Percentiles rank a stretch among this genome's conserved stretches.
Conservation (phyloP, 2,888 invertebrate genomes). For the Eremobia ochroleuca region DNA sequence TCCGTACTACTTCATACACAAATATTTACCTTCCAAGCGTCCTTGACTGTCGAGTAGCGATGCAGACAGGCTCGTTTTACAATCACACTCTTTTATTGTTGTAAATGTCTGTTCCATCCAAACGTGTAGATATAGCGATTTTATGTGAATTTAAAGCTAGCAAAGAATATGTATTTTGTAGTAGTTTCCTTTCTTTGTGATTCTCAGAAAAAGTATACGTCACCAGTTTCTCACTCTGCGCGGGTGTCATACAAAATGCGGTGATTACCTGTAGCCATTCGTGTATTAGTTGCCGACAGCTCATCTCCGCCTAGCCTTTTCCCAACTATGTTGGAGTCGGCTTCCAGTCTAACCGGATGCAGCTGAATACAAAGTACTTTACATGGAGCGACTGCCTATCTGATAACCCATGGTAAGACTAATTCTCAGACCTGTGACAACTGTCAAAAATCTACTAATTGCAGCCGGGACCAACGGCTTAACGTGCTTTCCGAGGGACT, state of each 20-base stretch:
- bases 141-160: not conserved
- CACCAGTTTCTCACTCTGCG: not conserved
- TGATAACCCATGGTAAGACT: no score
- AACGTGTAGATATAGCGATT: not conserved
- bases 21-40: slow-evolving; percentile 37
- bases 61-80: slow-evolving; percentile 26
- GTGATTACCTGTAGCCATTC: no score
- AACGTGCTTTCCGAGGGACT: no score
- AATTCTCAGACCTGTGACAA: no score
- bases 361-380: no score
- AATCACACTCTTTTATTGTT: slow-evolving; percentile 16
- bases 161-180: not conserved
- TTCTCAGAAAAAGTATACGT: not conserved
- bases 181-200: not conserved
- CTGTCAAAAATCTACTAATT: no score
- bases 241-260: not conserved
- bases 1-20: slow-evolving; percentile 1
- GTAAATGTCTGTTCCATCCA: not conserved
- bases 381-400: no score
- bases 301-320: no score
- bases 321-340: no score
- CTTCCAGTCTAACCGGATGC: no score
- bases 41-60: slow-evolving; percentile 15
- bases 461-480: no score
- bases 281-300: no score